Evolutionary conservation across 2,113 vertebrate species (phyloP).

Genomic region (Lophura nycthemera): DNA sequence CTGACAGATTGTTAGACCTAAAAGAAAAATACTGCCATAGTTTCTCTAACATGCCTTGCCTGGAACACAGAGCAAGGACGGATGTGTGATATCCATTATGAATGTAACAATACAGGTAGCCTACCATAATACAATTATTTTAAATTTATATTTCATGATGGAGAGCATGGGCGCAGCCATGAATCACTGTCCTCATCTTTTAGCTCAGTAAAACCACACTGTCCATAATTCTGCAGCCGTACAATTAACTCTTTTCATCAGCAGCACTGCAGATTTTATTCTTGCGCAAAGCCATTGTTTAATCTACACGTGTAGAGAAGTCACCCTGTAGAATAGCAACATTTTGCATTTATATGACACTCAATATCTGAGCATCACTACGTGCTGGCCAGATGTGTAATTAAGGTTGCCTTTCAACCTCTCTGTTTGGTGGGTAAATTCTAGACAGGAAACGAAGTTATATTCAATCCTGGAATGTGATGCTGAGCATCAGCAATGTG

Average conservation of each 20-base stretch:
- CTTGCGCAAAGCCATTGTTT: conserved; percentile 43
- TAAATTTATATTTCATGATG: conserved; percentile 63
- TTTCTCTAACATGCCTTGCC: conserved; percentile 72
- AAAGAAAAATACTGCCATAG: conserved; percentile 83
- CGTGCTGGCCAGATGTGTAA: conserved; percentile 52
- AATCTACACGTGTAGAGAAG: conserved; percentile 19
- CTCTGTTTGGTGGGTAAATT: conserved; percentile 62
- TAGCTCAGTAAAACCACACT: conserved; percentile 53
- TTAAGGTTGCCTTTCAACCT: conserved; percentile 51
- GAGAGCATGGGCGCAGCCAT: conserved; percentile 47
- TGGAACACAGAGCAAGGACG: conserved; percentile 51
- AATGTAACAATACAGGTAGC: conserved; percentile 68
- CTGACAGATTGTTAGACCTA: conserved; percentile 85
- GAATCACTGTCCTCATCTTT: conserved; percentile 59
- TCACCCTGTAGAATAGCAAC: conserved; percentile 31
- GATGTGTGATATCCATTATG: conserved; percentile 75
- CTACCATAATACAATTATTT: conserved; percentile 63
- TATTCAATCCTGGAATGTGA: conserved; percentile 1
- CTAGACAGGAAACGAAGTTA: conserved; percentile 27
- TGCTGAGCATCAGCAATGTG: neutral
- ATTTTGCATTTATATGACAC: conserved; percentile 63
- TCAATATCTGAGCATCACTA: neutral
- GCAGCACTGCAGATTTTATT: conserved; percentile 51
- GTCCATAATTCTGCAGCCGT: conserved; percentile 27
- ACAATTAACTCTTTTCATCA: conserved; percentile 61